A percentile compares a stretch with the other conserved stretches of the same genome.
phyloP scores from a whole-genome alignment of 64 coral and sea anemone species.

The Orbicella faveolata region DNA sequence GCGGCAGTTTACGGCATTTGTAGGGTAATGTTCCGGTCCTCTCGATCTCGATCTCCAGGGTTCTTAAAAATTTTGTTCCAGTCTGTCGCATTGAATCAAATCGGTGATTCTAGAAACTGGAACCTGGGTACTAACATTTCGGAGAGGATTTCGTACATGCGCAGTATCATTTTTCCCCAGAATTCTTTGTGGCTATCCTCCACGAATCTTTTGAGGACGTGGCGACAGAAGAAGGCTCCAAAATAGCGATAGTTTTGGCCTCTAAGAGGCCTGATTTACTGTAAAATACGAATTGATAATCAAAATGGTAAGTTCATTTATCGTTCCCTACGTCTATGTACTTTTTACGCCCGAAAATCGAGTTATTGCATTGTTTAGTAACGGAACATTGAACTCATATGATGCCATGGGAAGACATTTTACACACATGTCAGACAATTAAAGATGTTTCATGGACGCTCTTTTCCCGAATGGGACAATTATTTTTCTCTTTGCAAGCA shows the following conservation, averaged over 20 bases:
- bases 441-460: neutral
- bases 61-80: neutral
- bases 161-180: conserved; percentile 45
- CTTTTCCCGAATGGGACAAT: neutral
- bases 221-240: conserved; percentile 64
- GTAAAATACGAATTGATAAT: conserved; percentile 31
- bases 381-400: conserved; percentile 4
- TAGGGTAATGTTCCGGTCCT: too few relatives aligned
- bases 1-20: too few relatives aligned
- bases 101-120: neutral
- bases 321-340: conserved; percentile 2
- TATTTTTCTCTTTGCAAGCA: neutral
- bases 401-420: neutral
- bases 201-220: conserved; percentile 93
- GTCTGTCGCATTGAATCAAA: neutral
- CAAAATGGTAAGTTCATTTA: conserved; percentile 83
- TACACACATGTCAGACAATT: conserved; percentile 3
- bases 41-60: too few relatives aligned
- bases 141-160: neutral
- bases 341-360: neutral
- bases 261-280: conserved; percentile 59
- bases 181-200: conserved; percentile 52
- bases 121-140: neutral
- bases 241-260: conserved; percentile 68
- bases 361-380: neutral